Evolutionary conservation across 2,113 vertebrate genomes (phyloP), one percentile per base, ranked within the genome.

Genomic region (Pimephales promelas): DNA sequence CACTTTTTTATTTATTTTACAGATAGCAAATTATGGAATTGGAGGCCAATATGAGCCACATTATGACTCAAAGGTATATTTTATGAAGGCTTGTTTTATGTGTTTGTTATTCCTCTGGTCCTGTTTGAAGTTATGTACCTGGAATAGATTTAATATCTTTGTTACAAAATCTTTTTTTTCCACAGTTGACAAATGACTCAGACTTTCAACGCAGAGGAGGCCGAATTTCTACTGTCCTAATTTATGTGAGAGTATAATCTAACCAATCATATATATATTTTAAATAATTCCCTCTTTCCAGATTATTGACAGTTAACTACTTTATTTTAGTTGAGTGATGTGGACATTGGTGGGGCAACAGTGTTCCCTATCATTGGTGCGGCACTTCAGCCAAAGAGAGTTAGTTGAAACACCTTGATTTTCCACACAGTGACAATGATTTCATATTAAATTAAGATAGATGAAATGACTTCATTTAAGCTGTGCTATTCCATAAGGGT

Each of bases 331-430:
- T 96, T 97, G 96, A 96, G 94, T 28, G 96, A 97, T 85, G 96
- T 97, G 52, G 93, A 96, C 90, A 92, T 95, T 87, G 96, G 96
- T 82, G 96, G 96, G 77, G 93, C 95, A 13, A 97, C 96, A 0
- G 96, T 97, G 84, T 97, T 97, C 84, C 96, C 96, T 70, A 93
- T 94, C 34, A 92, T 95, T 83, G 96, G 96, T 14, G 96, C 95
- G 90, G 94, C 95, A 7, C 92, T 97, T 88, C 93, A 92, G 92
- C 96, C 96, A 18, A 94, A 94, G 86, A 96, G 95, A 93, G 96
- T 96, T 89, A 91, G 62, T 77, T n/a, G 14, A 57, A 24, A 13
- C 31, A 8, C 1, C 18, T 34, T 14, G 20, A 9, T n/a, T 10
- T 28, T 1, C 26, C 22, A 45, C 14, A 34, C 24, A 5, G 14